Conservation (phyloP, 2,888 invertebrate species). For the Chymomyza procnemis region DNA sequence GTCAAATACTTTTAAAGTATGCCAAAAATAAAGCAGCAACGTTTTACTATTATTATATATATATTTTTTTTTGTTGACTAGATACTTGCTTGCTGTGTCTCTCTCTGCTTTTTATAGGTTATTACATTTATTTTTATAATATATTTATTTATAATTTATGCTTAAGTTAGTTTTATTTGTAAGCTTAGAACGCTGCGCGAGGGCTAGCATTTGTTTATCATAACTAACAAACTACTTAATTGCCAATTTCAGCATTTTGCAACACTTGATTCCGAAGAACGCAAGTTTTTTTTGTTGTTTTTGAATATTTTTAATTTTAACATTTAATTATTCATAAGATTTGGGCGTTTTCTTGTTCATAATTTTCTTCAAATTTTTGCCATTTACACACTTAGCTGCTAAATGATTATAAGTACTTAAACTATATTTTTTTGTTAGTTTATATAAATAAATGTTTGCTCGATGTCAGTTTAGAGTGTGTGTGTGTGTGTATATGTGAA, state of each 20-base stretch:
- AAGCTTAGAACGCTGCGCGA: background rate
- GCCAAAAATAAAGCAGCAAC: background rate
- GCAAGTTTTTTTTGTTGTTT: conserved; percentile 23
- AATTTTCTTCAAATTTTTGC: conserved; percentile 60
- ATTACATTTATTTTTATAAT: background rate
- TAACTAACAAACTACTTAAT: conserved; percentile 47
- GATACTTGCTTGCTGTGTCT: background rate
- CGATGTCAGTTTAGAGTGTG: conserved; percentile 30
- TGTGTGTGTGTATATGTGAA: conserved; percentile 19
- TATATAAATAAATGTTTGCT: conserved; percentile 54
- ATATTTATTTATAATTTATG: background rate
- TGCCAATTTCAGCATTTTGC: conserved; percentile 68
- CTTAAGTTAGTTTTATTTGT: background rate
- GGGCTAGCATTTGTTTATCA: background rate
- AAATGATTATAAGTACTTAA: conserved; percentile 32
- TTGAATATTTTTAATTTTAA: conserved; percentile 17
- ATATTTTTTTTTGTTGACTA: background rate
- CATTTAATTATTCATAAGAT: conserved; percentile 76
- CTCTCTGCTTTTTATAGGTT: background rate
- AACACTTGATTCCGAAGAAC: conserved; percentile 13
- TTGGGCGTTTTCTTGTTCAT: conserved; percentile 77
- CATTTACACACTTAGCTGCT: conserved; percentile 42
- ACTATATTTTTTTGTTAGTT: too few relatives aligned
- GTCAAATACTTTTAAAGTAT: background rate
- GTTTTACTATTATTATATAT: background rate